phyloP scores from a whole-genome alignment of 2,113 vertebrate genomes.

The Chascanopsetta lugubris region DNA sequence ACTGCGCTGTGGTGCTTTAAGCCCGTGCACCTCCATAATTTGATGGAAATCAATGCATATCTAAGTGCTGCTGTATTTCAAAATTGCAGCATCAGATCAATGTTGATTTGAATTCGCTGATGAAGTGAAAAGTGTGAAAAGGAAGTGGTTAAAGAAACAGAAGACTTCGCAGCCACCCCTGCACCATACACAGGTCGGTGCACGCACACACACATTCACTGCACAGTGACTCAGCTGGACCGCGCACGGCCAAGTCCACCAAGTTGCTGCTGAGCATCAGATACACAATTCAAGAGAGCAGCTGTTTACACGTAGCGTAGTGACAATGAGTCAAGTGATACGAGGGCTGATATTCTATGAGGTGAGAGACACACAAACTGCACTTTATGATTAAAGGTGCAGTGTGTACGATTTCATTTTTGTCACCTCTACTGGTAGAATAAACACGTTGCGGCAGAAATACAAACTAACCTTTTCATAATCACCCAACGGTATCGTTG shows the following conservation, averaged over 20 bases:
- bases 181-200: neutral
- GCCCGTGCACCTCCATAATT: neutral
- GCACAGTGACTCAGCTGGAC: neutral
- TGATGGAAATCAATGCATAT: conserved; percentile 6
- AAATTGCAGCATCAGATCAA: conserved; percentile 41
- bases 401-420: too few species aligned
- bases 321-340: conserved; percentile 12
- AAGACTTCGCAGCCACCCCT: neutral
- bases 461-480: too few species aligned
- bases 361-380: neutral
- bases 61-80: conserved; percentile 38
- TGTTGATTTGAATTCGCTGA: conserved; percentile 50
- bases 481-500: too few species aligned
- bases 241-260: conserved; percentile 14
- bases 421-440: too few species aligned
- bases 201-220: neutral
- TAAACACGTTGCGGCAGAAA: too few species aligned
- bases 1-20: neutral
- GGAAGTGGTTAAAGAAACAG: neutral
- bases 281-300: conserved; percentile 1
- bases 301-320: conserved; percentile 17
- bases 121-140: conserved; percentile 2
- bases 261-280: conserved; percentile 1
- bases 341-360: neutral
- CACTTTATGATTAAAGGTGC: conserved; percentile 5